Conservation (phyloP, 92 coral and sea anemone genomes). For the Bergia puertoricense region DNA sequence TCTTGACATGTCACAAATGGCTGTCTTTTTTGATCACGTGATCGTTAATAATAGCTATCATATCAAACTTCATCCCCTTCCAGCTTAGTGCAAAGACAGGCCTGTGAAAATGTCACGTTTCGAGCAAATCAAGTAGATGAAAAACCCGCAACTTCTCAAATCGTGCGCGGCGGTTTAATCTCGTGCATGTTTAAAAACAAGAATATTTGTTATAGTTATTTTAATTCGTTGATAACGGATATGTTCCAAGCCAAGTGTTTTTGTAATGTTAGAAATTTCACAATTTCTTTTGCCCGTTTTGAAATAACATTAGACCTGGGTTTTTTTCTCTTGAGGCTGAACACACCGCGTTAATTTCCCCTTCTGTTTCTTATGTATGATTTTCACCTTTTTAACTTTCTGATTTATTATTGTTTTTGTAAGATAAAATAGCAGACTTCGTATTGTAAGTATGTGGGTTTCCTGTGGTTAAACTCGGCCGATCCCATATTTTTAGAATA, state of each 20-base stretch:
- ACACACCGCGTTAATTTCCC: neutral
- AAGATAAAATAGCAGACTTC: neutral
- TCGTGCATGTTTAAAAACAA: neutral
- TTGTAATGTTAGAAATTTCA: neutral
- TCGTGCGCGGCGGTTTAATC: slow-evolving; percentile 6
- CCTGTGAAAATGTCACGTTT: slow-evolving; percentile 12
- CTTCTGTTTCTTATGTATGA: neutral
- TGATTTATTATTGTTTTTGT: neutral
- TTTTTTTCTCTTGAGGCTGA: neutral
- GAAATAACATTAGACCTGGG: neutral
- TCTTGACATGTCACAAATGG: neutral
- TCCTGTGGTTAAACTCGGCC: neutral
- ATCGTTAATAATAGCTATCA: neutral
- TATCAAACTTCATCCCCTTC: neutral
- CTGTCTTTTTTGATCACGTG: slow-evolving; percentile 32
- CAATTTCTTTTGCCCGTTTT: neutral
- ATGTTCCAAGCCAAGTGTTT: neutral
- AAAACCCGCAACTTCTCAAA: slow-evolving; percentile 16
- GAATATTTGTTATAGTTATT: neutral
- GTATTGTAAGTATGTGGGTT: neutral
- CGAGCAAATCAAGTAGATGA: neutral
- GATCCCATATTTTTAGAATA: neutral
- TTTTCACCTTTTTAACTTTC: neutral
- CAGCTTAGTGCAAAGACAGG: slow-evolving; percentile 3
- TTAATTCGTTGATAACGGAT: slow-evolving; percentile 12